phyloP scores from a whole-genome alignment of 92 coral and sea anemone species.

The Isaurus tuberculatus region DNA sequence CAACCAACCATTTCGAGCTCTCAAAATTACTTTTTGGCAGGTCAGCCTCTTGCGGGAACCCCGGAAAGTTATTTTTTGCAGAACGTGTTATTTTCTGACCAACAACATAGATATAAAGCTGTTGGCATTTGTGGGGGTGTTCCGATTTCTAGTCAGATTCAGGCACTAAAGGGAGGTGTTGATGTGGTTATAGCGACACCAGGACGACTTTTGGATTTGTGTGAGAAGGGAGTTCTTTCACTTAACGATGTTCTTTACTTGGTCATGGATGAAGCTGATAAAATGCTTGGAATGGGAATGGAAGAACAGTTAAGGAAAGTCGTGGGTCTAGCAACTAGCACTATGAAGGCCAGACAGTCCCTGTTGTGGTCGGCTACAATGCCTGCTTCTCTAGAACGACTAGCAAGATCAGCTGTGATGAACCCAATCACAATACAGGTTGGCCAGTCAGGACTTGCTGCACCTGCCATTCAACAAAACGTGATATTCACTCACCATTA shows the following conservation, averaged over 20 bases:
- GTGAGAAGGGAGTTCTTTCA: conserved; percentile 84
- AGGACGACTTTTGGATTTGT: conserved; percentile 90
- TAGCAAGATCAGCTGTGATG: conserved; percentile 95
- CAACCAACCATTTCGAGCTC: background rate
- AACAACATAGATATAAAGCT: conserved; percentile 52
- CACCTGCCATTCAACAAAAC: conserved; percentile 85
- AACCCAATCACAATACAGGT: conserved; percentile 92
- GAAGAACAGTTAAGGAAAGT: conserved; percentile 95
- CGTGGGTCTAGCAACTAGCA: conserved; percentile 92
- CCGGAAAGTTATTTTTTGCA: background rate
- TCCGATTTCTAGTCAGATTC: conserved; percentile 76
- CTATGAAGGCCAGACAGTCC: conserved; percentile 90
- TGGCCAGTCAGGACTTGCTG: conserved; percentile 87
- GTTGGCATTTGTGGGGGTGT: conserved; percentile 96
- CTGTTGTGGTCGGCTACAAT: conserved; percentile 95
- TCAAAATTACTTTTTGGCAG: background rate
- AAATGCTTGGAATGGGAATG: conserved; percentile 97
- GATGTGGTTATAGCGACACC: conserved; percentile 95
- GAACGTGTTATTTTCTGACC: background rate
- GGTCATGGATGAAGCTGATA: conserved; percentile 97
- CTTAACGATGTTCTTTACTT: conserved; percentile 78
- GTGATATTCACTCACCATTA: conserved; percentile 82
- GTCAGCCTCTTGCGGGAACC: background rate
- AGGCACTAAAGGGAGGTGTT: conserved; percentile 72
- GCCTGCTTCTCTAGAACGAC: conserved; percentile 93